Percentiles rank a stretch among this genome's conserved stretches.
Conservation (phyloP, 2,888 invertebrate species). For the Acholoe squamosa region DNA sequence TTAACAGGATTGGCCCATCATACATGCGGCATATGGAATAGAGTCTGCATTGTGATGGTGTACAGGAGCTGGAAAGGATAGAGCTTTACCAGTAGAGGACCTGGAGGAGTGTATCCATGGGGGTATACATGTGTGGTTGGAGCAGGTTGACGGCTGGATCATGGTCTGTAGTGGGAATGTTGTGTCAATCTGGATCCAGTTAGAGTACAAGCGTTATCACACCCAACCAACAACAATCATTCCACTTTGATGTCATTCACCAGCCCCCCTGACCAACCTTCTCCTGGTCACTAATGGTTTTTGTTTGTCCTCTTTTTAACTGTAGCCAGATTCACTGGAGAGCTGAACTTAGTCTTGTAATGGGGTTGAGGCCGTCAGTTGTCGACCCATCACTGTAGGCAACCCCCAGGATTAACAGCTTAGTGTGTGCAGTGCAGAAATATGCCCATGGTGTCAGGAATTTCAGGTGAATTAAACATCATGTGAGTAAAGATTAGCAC, state of each 20-base stretch:
- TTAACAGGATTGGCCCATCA: too few species aligned
- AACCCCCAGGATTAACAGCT: background rate
- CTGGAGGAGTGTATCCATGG: background rate
- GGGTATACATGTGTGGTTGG: background rate
- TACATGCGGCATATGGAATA: too few species aligned
- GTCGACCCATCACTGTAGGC: background rate
- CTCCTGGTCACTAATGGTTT: background rate
- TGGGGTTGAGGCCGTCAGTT: background rate
- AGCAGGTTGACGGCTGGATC: background rate
- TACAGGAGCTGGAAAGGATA: too few species aligned
- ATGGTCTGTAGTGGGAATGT: background rate
- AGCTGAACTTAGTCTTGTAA: background rate
- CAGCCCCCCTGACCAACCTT: background rate
- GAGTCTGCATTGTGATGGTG: too few species aligned
- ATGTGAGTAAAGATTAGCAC: too few species aligned
- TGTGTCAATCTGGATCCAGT: slow-evolving; percentile 41
- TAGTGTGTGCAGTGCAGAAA: background rate
- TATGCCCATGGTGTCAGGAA: background rate
- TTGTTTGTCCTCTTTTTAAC: background rate
- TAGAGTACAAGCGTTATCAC: slow-evolving; percentile 24
- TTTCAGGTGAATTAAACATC: background rate
- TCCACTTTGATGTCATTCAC: slow-evolving; percentile 23
- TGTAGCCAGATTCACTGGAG: background rate
- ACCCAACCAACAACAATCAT: background rate
- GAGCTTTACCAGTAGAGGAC: too few species aligned